A percentile compares a stretch with the other conserved stretches of the same genome.
Evolutionary conservation across 2,797 vertebrate genomes (phyloP).

Genomic region (Enteromius argenteus): DNA sequence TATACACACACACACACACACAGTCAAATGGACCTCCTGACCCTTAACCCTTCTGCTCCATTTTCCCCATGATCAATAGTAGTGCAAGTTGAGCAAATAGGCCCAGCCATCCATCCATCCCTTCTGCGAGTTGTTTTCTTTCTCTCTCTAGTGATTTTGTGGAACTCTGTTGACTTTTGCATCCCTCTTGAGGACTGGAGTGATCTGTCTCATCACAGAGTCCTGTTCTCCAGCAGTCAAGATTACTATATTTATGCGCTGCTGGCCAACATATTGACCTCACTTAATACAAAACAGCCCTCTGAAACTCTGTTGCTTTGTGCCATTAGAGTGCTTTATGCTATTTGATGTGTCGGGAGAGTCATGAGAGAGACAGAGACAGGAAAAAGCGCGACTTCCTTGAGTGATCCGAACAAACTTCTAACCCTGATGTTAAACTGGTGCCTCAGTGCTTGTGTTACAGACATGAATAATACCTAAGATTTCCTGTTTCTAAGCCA

Average conservation of each 20-base stretch:
- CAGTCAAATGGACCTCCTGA: constrained; percentile 38
- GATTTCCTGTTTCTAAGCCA: not conserved
- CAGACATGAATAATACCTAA: not conserved
- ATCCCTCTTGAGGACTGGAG: constrained; percentile 24
- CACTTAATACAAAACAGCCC: constrained; percentile 52
- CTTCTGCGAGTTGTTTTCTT: constrained; percentile 2
- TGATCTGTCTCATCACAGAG: constrained; percentile 19
- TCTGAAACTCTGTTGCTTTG: constrained; percentile 14
- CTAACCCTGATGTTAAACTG: not conserved
- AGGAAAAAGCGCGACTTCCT: not conserved
- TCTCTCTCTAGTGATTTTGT: constrained; percentile 33
- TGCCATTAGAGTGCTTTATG: not conserved
- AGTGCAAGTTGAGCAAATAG: constrained; percentile 55
- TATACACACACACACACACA: constrained; percentile 24
- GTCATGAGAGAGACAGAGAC: not conserved
- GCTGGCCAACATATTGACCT: constrained; percentile 47
- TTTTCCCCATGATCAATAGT: constrained; percentile 57
- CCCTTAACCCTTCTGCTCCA: constrained; percentile 44
- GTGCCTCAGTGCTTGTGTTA: not conserved
- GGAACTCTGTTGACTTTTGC: constrained; percentile 50
- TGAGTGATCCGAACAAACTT: constrained; percentile 4
- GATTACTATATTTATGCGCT: constrained; percentile 51
- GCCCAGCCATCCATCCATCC: constrained; percentile 6
- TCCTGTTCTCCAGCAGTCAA: constrained; percentile 32
- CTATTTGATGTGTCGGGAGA: not conserved